Evolutionary conservation across 2,888 invertebrate genomes (phyloP), one percentile per base, ranked within the genome.

Genomic region (Ormia ochracea): DNA sequence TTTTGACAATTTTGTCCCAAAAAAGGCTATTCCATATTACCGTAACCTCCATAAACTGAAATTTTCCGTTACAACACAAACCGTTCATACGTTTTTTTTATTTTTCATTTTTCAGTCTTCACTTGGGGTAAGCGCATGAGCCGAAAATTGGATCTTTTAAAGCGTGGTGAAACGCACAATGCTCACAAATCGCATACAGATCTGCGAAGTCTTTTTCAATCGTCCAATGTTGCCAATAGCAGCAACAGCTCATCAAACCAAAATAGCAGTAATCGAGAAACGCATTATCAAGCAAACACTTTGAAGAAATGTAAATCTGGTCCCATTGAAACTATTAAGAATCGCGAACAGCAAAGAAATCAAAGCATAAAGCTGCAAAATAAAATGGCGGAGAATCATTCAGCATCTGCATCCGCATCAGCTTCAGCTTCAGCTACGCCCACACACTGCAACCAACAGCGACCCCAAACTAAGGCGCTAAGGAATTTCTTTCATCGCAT

Each of bases 61-160:
- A n/a, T n/a, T n/a, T n/a, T n/a, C n/a, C n/a, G n/a, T n/a, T n/a
- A n/a, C n/a, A n/a, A n/a, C n/a, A n/a, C n/a, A n/a, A n/a, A n/a
- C n/a, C n/a, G n/a, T n/a, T n/a, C n/a, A n/a, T n/a, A n/a, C n/a
- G n/a, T n/a, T n/a, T n/a, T n/a, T n/a, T n/a, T n/a, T n/a, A n/a
- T n/a, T 17, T 36, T 23, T 36, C 5, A 4, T 10, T 6, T 85
- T 91, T 74, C 91, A 93, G 93, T 93, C 86, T 92, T 93, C 81
- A 93, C 94, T 83, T 95, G 95, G 95, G 94, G 95, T 85, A 93
- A 94, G 80, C 92, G 93, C 82, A 94, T 95, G 94, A 94, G 94
- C 82, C 93, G 93, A 84, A 94, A 94, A 88, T 90, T 95, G 85
- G 95, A 95, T 85, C 92, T 94, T 86, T 91, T 95, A 78, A 93